Conservation (phyloP, 2,113 vertebrate species). For the Canis aureus region DNA sequence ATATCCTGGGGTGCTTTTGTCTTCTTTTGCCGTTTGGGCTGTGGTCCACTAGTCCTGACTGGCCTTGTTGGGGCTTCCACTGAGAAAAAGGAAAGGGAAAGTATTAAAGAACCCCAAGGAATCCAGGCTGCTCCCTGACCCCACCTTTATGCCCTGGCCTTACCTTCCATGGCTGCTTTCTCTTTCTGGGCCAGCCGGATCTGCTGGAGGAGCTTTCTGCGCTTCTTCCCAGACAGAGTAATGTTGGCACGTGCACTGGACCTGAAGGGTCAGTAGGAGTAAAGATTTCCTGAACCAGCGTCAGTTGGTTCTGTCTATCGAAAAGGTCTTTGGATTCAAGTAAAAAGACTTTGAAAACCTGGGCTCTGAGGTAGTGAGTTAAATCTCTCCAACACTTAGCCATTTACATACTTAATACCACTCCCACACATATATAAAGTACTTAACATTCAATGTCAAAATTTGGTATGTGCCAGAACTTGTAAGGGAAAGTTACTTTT, state of each 20-base stretch:
- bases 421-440: background rate
- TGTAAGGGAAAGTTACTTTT: background rate
- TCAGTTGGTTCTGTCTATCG: background rate
- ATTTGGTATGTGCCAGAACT: background rate
- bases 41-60: slow-evolving; percentile 51
- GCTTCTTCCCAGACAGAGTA: slow-evolving; percentile 94
- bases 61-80: slow-evolving; percentile 72
- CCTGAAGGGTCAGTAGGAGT: slow-evolving; percentile 72
- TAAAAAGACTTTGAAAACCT: background rate
- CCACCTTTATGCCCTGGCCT: background rate
- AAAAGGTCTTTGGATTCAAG: background rate
- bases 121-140: background rate
- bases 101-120: background rate
- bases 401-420: background rate
- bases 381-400: background rate
- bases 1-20: slow-evolving; percentile 74
- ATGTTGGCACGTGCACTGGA: slow-evolving; percentile 92
- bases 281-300: background rate
- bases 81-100: slow-evolving; percentile 47
- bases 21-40: slow-evolving; percentile 60
- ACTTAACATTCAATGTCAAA: background rate
- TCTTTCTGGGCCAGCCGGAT: slow-evolving; percentile 89
- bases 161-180: slow-evolving; percentile 88
- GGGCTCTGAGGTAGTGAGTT: background rate
- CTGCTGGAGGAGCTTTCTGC: slow-evolving; percentile 91